phyloP scores from a whole-genome alignment of 2,888 invertebrate species.

The Lycia hirtaria region DNA sequence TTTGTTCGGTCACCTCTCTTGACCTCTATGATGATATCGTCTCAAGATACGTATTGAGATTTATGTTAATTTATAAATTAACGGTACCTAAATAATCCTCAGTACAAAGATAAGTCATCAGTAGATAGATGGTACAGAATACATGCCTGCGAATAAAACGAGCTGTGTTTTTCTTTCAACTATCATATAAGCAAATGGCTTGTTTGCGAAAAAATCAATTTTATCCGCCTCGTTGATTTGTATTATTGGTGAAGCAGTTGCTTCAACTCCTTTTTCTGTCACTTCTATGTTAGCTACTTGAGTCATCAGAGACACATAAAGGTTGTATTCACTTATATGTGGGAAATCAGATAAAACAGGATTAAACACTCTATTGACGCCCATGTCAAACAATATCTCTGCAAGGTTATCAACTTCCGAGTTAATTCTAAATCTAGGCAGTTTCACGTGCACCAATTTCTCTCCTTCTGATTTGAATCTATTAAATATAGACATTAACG shows the following conservation, averaged over 20 bases:
- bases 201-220: conserved; percentile 56
- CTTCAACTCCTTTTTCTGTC: conserved; percentile 58
- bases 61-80: too few species aligned
- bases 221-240: conserved; percentile 36
- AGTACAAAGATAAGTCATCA: conserved; percentile 34
- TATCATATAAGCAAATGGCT: conserved; percentile 65
- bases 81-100: conserved; percentile 4
- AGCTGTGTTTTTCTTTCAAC: conserved; percentile 63
- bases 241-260: conserved; percentile 43
- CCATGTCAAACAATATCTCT: conserved; percentile 69
- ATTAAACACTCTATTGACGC: conserved; percentile 63
- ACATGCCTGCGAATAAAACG: conserved; percentile 67
- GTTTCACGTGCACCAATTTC: conserved; percentile 55
- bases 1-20: too few species aligned
- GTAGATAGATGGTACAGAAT: conserved; percentile 54
- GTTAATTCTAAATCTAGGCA: conserved; percentile 63
- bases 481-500: conserved; percentile 59
- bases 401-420: conserved; percentile 60
- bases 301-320: conserved; percentile 62
- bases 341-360: conserved; percentile 57
- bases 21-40: too few species aligned
- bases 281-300: conserved; percentile 63
- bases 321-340: conserved; percentile 57
- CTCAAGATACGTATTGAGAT: too few species aligned
- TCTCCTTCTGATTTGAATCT: conserved; percentile 46